Conservation (phyloP, 2,797 vertebrate species). For the Hemibagrus guttatus region DNA sequence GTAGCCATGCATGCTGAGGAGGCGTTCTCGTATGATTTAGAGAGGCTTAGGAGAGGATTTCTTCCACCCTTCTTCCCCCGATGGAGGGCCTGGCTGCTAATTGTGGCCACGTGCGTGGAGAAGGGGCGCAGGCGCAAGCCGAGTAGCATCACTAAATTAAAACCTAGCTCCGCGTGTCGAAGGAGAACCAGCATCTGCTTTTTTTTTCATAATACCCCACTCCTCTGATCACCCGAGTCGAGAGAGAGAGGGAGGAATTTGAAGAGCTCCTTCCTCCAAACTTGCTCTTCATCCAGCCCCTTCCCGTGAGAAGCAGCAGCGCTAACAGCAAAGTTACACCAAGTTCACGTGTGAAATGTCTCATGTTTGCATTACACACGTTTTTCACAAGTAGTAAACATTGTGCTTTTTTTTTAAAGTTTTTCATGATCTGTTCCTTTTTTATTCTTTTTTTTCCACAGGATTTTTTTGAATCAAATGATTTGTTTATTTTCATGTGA, state of each 20-base stretch:
- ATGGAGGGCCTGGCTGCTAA: slow-evolving; percentile 74
- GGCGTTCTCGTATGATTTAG: slow-evolving; percentile 70
- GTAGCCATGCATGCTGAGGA: slow-evolving; percentile 67
- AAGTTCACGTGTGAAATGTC: neutral
- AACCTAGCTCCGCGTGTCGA: slow-evolving; percentile 78
- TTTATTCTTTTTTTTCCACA: rapidly evolving
- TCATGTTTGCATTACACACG: neutral
- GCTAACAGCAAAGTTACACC: neutral
- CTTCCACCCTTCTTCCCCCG: slow-evolving; percentile 69
- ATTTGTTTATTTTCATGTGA: neutral
- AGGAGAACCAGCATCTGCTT: slow-evolving; percentile 58
- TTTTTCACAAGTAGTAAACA: neutral
- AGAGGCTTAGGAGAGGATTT: slow-evolving; percentile 75
- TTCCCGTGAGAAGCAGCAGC: neutral
- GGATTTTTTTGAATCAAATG: neutral
- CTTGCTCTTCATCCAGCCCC: slow-evolving; percentile 1
- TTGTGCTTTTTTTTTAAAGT: neutral
- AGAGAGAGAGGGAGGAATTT: slow-evolving; percentile 2
- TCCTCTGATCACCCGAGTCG: slow-evolving; percentile 25
- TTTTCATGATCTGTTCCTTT: too few species aligned
- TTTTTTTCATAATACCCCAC: slow-evolving; percentile 63
- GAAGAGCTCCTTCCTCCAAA: slow-evolving; percentile 11
- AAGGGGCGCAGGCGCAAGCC: slow-evolving; percentile 67
- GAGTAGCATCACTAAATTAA: slow-evolving; percentile 75
- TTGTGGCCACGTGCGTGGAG: slow-evolving; percentile 74